Evolutionary conservation across 2,888 invertebrate genomes (phyloP), one percentile per base, ranked within the genome.

Genomic region (Mythimna impura): DNA sequence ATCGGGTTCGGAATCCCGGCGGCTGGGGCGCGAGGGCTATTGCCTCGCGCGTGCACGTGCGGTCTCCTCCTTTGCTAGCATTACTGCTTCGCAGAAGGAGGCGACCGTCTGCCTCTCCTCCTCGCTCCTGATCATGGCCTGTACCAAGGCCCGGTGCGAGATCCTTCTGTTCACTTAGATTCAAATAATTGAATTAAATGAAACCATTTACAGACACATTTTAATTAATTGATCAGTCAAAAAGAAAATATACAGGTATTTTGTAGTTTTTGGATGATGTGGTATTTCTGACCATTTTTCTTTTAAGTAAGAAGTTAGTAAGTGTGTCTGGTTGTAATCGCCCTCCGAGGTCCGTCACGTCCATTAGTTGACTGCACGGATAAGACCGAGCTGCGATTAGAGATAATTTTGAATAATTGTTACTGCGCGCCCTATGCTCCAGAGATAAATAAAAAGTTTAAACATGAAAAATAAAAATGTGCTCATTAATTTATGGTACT

Each of bases 341-440:
- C 66, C 68, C 83, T 77, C 78, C 64, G 67, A 78, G 81, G 83
- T 77, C 84, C 80, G 75, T 64, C 89, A 86, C 89, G 89, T 85
- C 82, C 85, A 80, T 80, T 79, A 84, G 82, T 78, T 75, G 76
- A 77, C 78, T 80, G 74, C 85, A 80, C 73, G 83, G 86, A 87
- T 87, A 82, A 80, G 71, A 64, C 70, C 43, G 14, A 76, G 40
- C 76, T 69, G 67, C 73, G 54, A 64, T 82, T 68, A 30, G 68
- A 75, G 84, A 85, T 85, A 85, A 85, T 86, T 85, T 84, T 85
- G 80, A 85, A 85, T 85, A 84, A 85, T 86, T 80, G 80, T 76
- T 71, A 71, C 66, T 72, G 72, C 72, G 82, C 68, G 84, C n/a
- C 50, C 66, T 70, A 34, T 52, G 67, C 60, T 62, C 10, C n/a